Conservation (phyloP, 2,113 vertebrate genomes). For the Psilopogon haemacephalus region DNA sequence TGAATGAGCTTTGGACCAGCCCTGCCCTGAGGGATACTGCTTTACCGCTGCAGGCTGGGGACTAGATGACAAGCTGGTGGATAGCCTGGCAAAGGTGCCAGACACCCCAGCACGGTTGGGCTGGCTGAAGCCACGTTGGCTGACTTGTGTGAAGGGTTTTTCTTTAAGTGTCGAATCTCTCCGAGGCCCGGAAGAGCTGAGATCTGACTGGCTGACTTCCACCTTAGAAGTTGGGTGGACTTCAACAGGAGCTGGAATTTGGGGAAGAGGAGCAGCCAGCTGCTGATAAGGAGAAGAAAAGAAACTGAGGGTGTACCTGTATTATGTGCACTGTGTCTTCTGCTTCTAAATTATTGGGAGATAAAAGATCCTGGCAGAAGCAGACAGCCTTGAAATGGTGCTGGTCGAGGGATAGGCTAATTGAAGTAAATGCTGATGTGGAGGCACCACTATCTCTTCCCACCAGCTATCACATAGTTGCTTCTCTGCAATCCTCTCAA, state of each 20-base stretch:
- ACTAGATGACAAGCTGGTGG: background rate
- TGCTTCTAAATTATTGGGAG: background rate
- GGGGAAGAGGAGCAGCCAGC: background rate
- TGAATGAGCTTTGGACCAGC: background rate
- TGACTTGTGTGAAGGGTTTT: fast-evolving
- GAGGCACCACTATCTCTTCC: background rate
- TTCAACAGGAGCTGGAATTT: background rate
- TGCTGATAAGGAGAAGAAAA: background rate
- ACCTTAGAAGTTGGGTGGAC: background rate
- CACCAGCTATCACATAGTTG: fast-evolving
- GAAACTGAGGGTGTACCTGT: background rate
- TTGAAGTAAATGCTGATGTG: background rate
- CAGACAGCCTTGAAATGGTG: background rate
- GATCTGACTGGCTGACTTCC: background rate
- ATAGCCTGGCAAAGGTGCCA: fast-evolving
- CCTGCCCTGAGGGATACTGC: background rate
- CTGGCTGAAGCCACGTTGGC: fast-evolving
- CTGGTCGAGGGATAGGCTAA: background rate
- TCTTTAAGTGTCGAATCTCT: fast-evolving
- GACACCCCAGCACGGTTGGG: fast-evolving
- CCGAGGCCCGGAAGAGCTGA: too few relatives aligned
- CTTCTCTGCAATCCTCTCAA: background rate
- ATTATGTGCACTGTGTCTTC: fast-evolving
- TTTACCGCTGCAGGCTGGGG: background rate
- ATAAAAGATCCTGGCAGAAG: background rate